Base-by-base conservation (phyloP, 2,797 vertebrate species). In the Pangasius krempfi region DNA sequence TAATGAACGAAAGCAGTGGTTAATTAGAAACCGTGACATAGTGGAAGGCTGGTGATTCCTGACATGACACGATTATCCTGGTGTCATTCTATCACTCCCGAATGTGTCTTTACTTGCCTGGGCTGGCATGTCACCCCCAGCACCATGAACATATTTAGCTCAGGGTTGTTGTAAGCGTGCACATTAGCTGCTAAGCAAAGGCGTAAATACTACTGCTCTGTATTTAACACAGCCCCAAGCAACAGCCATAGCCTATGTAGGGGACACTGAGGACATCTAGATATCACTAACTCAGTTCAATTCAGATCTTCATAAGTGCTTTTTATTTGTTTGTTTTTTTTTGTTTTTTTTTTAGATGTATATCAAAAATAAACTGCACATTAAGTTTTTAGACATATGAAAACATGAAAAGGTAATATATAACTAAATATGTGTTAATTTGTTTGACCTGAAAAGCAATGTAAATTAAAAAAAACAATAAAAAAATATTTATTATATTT, bases 101-200 rank as follows among this genome's bases (percentile, higher is more conserved):
- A 89, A 88, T 89, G 86, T 91, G 90, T 66, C 89, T 88, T 88
- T 82, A 90, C 91, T 91, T 89, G 91, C 75, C 87, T 88, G 86
- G 62, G 89, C 50, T 90, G 87, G 89, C 90, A 92, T 86, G 75
- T 88, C 84, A 79, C 83, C 70, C 72, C 80, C 58, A 54, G 58
- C 33, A 33, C 60, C 40, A 50, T 9, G 44, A 85, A 82, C 90
- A 82, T 70, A 89, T 92, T 90, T 90, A 92, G 91, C 89, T 66
- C 79, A 85, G 86, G 81, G 86, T 90, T 90, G 87, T 70, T 89
- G 76, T 86, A 89, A 81, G 81, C 73, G 58, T 86, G 85, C 56
- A 60, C 27, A 78, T 50, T 86, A 62, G 78, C 83, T 84, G 88
- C 90, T 86, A 85, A 91, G 84, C 88, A 86, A 72, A 73, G 87